Evolutionary conservation across 2,113 vertebrate species (phyloP), one percentile per base, ranked within the genome.

Genomic region (Phalacrocorax aristotelis): DNA sequence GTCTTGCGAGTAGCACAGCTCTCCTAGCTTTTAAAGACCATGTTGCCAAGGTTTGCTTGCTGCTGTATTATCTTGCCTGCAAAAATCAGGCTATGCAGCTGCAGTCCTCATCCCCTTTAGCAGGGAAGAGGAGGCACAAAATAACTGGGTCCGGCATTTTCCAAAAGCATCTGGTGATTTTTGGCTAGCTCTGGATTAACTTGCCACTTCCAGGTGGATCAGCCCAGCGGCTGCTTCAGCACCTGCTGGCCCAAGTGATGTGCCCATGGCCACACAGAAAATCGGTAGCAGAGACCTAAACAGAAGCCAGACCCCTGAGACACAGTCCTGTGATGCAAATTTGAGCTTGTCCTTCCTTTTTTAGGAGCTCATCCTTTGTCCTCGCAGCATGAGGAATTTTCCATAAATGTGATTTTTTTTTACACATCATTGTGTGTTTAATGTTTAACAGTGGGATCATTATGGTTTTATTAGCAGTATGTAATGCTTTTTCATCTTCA

Each of bases 401-500:
- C 96, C 91, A 72, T 75, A 80, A 91, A 94, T 46, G 81, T 17
- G 34, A 13, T 80, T 14, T 26, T 40, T 54, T 29, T 29, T 49
- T 80, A 80, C 82, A 83, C 78, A 25, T 80, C 94, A 11, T 42
- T 36, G 46, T 87, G 86, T 46, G 89, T 93, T 95, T 96, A 91
- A 96, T 96, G 91, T 96, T 95, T 97, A 97, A 96, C 93, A 83
- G 89, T 55, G 79, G 84, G 78, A 64, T 94, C 78, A 36, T 97
- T 97, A 96, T 3, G 13, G 78, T 83, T 97, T 96, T 95, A 94
- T 96, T 95, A 93, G 94, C 93, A 83, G 66, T 15, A 40, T 58
- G 75, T 58, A 88, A 64, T 11, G 68, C 82, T 93, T 94, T 95
- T 92, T 90, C 82, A 85, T 95, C 82, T 94, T 90, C 94, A 96